Percentiles rank a stretch among this genome's conserved stretches.
Conservation (phyloP, 2,797 vertebrate genomes). For the Myotis daubentonii region DNA sequence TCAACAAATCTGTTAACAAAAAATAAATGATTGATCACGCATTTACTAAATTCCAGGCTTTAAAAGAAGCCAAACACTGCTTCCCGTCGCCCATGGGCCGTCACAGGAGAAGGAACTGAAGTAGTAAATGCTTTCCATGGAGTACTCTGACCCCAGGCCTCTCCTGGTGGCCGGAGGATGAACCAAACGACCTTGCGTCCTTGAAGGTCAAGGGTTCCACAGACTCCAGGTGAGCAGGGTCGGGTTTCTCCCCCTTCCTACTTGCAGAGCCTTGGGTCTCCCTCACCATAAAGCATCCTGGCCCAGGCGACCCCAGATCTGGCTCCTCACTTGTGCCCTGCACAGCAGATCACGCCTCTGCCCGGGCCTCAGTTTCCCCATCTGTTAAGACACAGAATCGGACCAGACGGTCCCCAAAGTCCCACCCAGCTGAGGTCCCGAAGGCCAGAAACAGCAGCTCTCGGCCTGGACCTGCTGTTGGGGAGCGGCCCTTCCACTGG, state of each 20-base stretch:
- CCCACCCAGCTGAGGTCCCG: background rate
- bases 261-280: background rate
- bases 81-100: rapidly evolving
- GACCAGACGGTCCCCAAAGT: background rate
- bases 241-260: rapidly evolving
- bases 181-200: background rate
- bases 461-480: rapidly evolving
- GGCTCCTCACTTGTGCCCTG: background rate
- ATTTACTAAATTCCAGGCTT: background rate
- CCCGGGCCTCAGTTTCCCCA: background rate
- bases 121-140: background rate
- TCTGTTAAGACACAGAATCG: background rate
- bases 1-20: background rate
- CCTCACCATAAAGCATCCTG: background rate
- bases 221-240: background rate
- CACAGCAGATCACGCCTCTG: too few species aligned
- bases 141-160: background rate
- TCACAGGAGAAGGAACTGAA: rapidly evolving
- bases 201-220: background rate
- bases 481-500: background rate
- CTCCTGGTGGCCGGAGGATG: background rate
- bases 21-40: background rate
- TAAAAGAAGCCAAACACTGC: background rate
- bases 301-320: rapidly evolving
- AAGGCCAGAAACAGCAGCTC: background rate